Evolutionary conservation across 2,797 vertebrate species (phyloP).

Genomic region (Fundulus diaphanus): DNA sequence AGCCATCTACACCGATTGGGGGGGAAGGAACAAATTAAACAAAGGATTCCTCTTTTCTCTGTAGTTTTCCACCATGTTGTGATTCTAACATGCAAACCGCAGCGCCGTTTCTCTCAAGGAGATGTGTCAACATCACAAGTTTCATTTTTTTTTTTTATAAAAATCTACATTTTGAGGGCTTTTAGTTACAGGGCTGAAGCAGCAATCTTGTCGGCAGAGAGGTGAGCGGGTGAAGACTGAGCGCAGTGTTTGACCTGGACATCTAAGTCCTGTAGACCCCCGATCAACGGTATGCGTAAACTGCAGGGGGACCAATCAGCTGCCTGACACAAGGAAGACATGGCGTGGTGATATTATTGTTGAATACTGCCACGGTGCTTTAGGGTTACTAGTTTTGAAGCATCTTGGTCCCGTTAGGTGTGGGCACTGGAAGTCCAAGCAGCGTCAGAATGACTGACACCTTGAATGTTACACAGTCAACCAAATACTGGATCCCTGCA

Average conservation of each 20-base stretch:
- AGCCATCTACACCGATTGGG: constrained; percentile 36
- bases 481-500: not conserved
- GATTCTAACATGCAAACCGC: constrained; percentile 28
- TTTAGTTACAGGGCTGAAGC: constrained; percentile 58
- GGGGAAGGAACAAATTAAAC: constrained; percentile 48
- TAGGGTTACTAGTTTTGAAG: constrained; percentile 13
- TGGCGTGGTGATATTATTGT: not conserved
- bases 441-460: not conserved
- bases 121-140: constrained; percentile 39
- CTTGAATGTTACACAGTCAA: not conserved
- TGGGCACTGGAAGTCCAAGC: too few relatives aligned
- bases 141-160: constrained; percentile 33
- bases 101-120: constrained; percentile 33
- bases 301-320: not conserved
- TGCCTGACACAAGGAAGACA: not conserved
- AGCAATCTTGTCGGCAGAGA: constrained; percentile 43
- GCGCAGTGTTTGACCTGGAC: constrained; percentile 49
- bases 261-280: constrained; percentile 46
- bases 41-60: constrained; percentile 40
- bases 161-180: constrained; percentile 36
- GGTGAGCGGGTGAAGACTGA: constrained; percentile 44
- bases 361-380: not conserved
- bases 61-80: constrained; percentile 35
- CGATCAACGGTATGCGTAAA: constrained; percentile 33
- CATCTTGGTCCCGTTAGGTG: not conserved